phyloP scores from a whole-genome alignment of 2,113 vertebrate genomes.

The Dromaius novaehollandiae region DNA sequence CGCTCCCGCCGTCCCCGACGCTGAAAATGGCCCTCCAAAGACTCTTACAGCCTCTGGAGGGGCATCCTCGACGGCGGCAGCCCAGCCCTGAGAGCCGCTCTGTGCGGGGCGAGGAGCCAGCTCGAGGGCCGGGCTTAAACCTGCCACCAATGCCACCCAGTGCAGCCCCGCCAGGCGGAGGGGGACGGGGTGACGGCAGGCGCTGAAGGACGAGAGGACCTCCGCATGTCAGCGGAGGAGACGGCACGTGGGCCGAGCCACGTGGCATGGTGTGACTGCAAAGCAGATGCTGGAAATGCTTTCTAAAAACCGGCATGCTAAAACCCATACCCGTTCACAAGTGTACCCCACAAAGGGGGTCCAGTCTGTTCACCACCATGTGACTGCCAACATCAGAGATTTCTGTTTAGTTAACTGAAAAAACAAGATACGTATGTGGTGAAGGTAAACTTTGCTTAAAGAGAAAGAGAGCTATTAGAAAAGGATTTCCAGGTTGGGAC shows the following conservation, averaged over 20 bases:
- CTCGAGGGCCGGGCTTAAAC: background rate
- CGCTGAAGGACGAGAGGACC: background rate
- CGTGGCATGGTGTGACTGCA: background rate
- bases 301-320: background rate
- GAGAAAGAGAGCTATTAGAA: background rate
- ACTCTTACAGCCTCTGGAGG: background rate
- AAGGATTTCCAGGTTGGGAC: background rate
- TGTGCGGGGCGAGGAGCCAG: background rate
- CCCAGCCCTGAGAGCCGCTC: background rate
- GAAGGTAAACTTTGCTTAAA: background rate
- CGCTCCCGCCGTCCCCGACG: background rate
- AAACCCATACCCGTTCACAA: accelerated
- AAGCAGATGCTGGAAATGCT: background rate
- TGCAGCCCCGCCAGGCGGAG: accelerated
- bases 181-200: accelerated
- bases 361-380: background rate
- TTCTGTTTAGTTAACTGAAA: background rate
- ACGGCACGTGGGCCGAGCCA: accelerated
- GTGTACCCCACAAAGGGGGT: accelerated
- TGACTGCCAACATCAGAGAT: background rate
- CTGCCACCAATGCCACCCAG: background rate
- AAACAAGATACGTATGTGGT: background rate
- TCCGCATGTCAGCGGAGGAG: background rate
- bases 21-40: background rate
- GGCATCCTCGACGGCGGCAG: too few relatives aligned